Conservation (phyloP, 2,888 invertebrate genomes). For the Ctenicera cuprea region DNA sequence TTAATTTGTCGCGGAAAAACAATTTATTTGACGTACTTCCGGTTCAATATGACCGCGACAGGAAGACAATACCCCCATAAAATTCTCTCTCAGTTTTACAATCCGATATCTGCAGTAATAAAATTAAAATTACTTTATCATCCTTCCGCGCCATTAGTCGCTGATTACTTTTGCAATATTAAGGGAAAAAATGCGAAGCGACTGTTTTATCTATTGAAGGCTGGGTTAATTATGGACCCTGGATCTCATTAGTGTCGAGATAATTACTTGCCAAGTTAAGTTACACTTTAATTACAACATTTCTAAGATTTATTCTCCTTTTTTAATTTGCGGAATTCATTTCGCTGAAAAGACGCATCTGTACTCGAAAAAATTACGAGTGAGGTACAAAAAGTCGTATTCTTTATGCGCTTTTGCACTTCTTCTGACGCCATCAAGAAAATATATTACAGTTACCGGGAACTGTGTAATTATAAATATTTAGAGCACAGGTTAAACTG, state of each 20-base stretch:
- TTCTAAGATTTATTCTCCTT: slow-evolving; percentile 60
- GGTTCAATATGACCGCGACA: slow-evolving; percentile 50
- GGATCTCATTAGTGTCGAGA: slow-evolving; percentile 60
- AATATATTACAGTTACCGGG: too few species aligned
- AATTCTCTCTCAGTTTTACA: slow-evolving; percentile 52
- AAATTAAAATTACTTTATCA: slow-evolving; percentile 68
- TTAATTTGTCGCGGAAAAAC: slow-evolving; percentile 38
- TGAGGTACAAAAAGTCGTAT: neutral
- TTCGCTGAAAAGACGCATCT: slow-evolving; percentile 42
- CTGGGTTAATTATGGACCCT: slow-evolving; percentile 64
- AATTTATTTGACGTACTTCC: slow-evolving; percentile 40
- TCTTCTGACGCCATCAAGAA: too few species aligned
- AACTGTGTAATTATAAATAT: too few species aligned
- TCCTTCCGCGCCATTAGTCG: slow-evolving; percentile 66
- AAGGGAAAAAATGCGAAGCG: slow-evolving; percentile 62
- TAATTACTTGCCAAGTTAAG: slow-evolving; percentile 61
- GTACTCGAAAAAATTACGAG: slow-evolving; percentile 26
- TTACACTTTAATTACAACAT: slow-evolving; percentile 62
- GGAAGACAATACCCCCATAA: slow-evolving; percentile 49
- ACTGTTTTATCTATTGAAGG: slow-evolving; percentile 62
- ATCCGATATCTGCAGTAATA: slow-evolving; percentile 62
- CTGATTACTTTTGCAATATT: slow-evolving; percentile 65
- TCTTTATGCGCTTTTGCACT: neutral
- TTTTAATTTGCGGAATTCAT: slow-evolving; percentile 51
- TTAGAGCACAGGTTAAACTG: too few species aligned